Evolutionary conservation across 2,113 vertebrate species (phyloP).

Genomic region (Misgurnus mizolepis): DNA sequence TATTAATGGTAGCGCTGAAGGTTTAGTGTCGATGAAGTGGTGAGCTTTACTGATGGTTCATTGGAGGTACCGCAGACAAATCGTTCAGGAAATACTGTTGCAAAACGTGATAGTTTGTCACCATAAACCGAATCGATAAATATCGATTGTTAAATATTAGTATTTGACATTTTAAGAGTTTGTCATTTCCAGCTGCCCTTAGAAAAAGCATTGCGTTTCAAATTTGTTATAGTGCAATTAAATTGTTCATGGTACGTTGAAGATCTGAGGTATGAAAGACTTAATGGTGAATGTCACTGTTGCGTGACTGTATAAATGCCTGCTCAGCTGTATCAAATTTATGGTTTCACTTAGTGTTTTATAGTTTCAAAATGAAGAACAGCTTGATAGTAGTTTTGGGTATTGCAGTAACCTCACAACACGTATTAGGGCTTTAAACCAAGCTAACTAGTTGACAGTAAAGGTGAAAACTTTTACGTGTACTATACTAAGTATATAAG

Average conservation of each 20-base stretch:
- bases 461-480: too few species aligned
- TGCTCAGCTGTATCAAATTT: slow-evolving; percentile 12
- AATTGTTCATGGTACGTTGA: not conserved
- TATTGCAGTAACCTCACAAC: too few species aligned
- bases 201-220: not conserved
- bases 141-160: not conserved
- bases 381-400: not conserved
- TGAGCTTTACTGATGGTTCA: too few species aligned
- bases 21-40: too few species aligned
- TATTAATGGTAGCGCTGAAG: too few species aligned
- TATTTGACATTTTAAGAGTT: not conserved
- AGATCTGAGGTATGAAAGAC: not conserved
- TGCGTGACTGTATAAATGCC: slow-evolving; percentile 18
- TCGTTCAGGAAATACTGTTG: too few species aligned
- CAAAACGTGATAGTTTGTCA: not conserved
- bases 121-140: not conserved
- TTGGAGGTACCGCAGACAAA: too few species aligned
- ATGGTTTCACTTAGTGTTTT: not conserved
- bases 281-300: not conserved
- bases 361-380: not conserved
- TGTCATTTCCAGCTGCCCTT: not conserved
- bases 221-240: not conserved
- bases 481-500: too few species aligned
- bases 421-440: too few species aligned
- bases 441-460: too few species aligned